A percentile compares a stretch with the other conserved stretches of the same genome.
Conservation (phyloP, 2,797 vertebrate genomes). For the Nannoperca australis region DNA sequence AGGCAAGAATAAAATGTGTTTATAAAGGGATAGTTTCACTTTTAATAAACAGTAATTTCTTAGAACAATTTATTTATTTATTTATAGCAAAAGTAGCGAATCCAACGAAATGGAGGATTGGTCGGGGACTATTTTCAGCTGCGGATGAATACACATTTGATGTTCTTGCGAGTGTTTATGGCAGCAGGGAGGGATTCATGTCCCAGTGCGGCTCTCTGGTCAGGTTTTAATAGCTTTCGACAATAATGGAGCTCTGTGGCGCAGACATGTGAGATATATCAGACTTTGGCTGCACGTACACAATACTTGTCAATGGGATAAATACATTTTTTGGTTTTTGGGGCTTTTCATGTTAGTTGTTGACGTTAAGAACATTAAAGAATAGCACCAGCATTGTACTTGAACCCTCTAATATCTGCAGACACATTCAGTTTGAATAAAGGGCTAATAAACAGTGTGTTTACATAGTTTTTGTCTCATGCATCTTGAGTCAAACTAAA, state of each 20-base stretch:
- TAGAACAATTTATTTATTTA: not conserved
- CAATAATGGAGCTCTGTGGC: not conserved
- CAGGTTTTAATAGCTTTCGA: not conserved
- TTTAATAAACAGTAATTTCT: not conserved
- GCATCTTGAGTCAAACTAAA: not conserved
- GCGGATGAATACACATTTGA: not conserved
- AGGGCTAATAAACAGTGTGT: not conserved
- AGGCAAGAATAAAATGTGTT: not conserved
- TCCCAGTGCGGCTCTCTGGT: not conserved
- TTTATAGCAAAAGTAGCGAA: not conserved
- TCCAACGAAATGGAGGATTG: not conserved
- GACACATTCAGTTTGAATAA: not conserved
- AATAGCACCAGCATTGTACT: too few species aligned
- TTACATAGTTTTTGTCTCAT: not conserved
- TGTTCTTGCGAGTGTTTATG: not conserved
- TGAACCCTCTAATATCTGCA: not conserved
- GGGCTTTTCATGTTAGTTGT: not conserved
- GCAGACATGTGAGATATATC: not conserved
- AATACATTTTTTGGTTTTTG: not conserved
- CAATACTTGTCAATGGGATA: rapidly evolving
- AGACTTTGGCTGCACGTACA: not conserved
- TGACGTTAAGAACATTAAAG: not conserved
- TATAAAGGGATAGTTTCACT: not conserved
- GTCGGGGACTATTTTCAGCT: not conserved
- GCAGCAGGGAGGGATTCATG: not conserved